These are phyloP conservation scores for Scophthalmus maximus DNA, from an alignment of 2,113 vertebrate genomes.

Conservation along the genomic window DNA sequence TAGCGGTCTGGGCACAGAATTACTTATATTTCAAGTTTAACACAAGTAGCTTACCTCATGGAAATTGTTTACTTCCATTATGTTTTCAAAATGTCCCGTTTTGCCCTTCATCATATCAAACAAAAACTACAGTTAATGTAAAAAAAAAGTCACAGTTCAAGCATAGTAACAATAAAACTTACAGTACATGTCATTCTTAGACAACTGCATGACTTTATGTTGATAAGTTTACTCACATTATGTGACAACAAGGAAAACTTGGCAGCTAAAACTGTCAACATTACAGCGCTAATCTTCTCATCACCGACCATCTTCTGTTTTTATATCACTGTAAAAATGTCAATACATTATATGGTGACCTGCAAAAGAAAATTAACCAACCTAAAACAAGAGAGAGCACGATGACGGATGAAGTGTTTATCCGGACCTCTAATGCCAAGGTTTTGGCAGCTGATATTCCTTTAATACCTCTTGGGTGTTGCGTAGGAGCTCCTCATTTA, in stretches of 20 bases:
- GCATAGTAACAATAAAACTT: no score
- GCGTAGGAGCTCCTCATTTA: constrained; percentile 52
- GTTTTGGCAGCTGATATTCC: constrained; percentile 57
- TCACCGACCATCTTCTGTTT: not conserved
- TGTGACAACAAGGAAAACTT: no score
- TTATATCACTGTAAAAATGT: constrained; percentile 10
- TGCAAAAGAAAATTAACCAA: constrained; percentile 9
- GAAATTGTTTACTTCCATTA: no score
- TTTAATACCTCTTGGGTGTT: constrained; percentile 57
- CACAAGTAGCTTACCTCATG: not conserved
- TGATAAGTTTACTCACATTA: no score
- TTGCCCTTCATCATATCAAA: no score
- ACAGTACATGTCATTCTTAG: no score
- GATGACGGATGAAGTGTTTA: constrained; percentile 24
- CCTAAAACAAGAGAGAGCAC: not conserved
- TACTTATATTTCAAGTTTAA: not conserved
- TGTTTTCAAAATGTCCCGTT: no score
- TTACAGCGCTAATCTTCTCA: not conserved
- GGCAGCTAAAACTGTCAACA: not conserved
- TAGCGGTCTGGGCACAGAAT: not conserved
- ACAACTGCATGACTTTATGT: no score
- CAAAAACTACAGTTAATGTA: no score
- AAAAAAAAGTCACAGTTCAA: no score
- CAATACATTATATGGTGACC: not conserved
- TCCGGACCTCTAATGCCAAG: constrained; percentile 37